A percentile compares a stretch with the other conserved stretches of the same genome.
phyloP scores from a whole-genome alignment of 1,140 invertebrate species.

The Rhyacophila brunnea region DNA sequence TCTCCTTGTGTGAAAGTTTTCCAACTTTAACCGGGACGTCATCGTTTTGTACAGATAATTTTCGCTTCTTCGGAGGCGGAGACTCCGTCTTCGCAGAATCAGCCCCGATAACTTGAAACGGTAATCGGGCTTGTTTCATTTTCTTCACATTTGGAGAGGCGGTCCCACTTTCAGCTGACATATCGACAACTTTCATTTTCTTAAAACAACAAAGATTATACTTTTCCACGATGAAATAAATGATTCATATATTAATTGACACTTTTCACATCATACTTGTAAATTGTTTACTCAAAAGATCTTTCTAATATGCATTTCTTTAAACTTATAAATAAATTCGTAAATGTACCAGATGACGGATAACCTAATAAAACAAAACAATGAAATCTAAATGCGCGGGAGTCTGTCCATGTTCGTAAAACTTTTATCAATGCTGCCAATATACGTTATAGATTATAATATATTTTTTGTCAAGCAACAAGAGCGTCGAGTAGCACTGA shows the following conservation, averaged over 20 bases:
- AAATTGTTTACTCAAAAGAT: neutral
- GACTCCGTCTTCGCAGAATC: conserved; percentile 9
- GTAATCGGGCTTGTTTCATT: conserved; percentile 44
- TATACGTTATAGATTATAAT: too few species aligned
- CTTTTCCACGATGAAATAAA: too few species aligned
- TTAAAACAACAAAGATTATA: too few species aligned
- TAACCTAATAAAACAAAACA: conserved; percentile 29
- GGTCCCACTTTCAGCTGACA: conserved; percentile 16
- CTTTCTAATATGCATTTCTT: too few species aligned
- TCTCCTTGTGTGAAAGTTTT: conserved; percentile 5
- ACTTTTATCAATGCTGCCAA: conserved; percentile 5
- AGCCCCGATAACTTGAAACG: conserved; percentile 34
- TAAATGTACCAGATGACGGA: conserved; percentile 8
- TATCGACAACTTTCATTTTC: conserved; percentile 17
- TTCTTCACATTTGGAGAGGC: conserved; percentile 38
- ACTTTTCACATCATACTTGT: neutral
- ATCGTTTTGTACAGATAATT: conserved; percentile 16
- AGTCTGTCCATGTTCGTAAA: conserved; percentile 11
- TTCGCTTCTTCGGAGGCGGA: conserved; percentile 17
- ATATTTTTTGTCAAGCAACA: too few species aligned
- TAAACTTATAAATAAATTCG: neutral
- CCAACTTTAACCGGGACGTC: conserved; percentile 16
- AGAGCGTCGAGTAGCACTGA: too few species aligned
- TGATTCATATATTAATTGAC: too few species aligned
- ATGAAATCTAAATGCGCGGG: conserved; percentile 23